Percentiles rank a stretch among this genome's conserved stretches.
phyloP scores from a whole-genome alignment of 2,113 vertebrate species.

The Thunnus thynnus region DNA sequence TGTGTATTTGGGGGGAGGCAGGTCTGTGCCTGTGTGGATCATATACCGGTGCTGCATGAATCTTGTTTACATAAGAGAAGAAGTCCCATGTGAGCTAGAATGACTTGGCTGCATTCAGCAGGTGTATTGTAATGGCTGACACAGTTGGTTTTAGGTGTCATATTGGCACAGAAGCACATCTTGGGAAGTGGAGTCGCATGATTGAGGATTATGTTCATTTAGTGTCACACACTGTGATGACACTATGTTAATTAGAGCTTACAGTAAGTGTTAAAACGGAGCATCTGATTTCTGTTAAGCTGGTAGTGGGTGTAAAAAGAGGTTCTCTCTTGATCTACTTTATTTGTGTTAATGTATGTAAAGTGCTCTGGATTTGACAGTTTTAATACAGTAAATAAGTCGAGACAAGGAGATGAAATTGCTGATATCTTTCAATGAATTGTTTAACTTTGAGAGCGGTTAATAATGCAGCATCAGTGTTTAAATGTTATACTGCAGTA shows the following conservation, averaged over 20 bases:
- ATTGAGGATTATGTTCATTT: constrained; percentile 1
- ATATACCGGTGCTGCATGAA: background rate
- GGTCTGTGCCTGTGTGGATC: constrained; percentile 8
- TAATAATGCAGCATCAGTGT: too few species aligned
- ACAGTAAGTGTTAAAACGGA: background rate
- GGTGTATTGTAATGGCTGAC: background rate
- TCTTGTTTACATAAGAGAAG: constrained; percentile 32
- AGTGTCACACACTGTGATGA: background rate
- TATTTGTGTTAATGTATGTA: too few species aligned
- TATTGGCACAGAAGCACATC: background rate
- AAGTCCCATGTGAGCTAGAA: constrained; percentile 22
- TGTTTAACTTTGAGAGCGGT: too few species aligned
- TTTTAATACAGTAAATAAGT: too few species aligned
- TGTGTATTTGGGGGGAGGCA: background rate
- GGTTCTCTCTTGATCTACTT: too few species aligned
- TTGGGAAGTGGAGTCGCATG: background rate
- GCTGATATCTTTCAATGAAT: too few species aligned
- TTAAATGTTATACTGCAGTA: background rate
- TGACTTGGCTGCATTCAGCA: constrained; percentile 4
- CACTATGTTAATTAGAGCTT: background rate
- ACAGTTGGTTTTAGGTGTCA: constrained; percentile 7
- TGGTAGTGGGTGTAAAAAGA: background rate
- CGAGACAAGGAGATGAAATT: too few species aligned
- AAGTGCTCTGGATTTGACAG: too few species aligned
- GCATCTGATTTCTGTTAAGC: too few species aligned